phyloP scores from a whole-genome alignment of 2,888 invertebrate species.

The Clepsis dumicolana region DNA sequence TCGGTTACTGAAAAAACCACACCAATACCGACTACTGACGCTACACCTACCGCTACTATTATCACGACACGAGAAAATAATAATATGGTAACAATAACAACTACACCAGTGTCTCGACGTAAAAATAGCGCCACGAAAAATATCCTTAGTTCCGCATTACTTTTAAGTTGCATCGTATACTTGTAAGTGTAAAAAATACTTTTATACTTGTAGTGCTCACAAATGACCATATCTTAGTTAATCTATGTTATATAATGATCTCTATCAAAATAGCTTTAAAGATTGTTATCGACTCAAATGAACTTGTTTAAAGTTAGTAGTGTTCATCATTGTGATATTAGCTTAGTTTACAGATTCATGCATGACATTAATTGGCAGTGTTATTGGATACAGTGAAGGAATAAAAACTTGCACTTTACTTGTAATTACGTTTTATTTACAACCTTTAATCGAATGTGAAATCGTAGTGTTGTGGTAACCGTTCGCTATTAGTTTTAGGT shows the following conservation, averaged over 20 bases:
- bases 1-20: constrained; percentile 54
- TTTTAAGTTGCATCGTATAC: constrained; percentile 20
- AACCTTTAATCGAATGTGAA: constrained; percentile 70
- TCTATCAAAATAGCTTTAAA: constrained; percentile 30
- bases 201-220: constrained; percentile 30
- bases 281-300: constrained; percentile 9
- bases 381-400: constrained; percentile 18
- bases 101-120: constrained; percentile 23
- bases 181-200: constrained; percentile 15
- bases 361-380: constrained; percentile 14
- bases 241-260: constrained; percentile 38
- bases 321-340: constrained; percentile 68
- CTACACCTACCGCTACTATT: constrained; percentile 37
- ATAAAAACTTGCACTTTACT: constrained; percentile 37
- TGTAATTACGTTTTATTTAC: constrained; percentile 28
- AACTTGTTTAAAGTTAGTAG: constrained; percentile 53
- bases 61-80: constrained; percentile 8
- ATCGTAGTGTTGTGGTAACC: constrained; percentile 73
- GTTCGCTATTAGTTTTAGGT: constrained; percentile 64
- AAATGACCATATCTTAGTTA: constrained; percentile 9
- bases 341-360: constrained; percentile 48
- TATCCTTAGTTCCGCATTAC: constrained; percentile 15
- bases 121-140: constrained; percentile 30
- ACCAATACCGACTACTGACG: constrained; percentile 51
- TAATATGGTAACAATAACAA: constrained; percentile 15